Percentiles rank a stretch among this genome's conserved stretches.
phyloP scores from a whole-genome alignment of 2,888 invertebrate genomes.

The Erebia ligea region DNA sequence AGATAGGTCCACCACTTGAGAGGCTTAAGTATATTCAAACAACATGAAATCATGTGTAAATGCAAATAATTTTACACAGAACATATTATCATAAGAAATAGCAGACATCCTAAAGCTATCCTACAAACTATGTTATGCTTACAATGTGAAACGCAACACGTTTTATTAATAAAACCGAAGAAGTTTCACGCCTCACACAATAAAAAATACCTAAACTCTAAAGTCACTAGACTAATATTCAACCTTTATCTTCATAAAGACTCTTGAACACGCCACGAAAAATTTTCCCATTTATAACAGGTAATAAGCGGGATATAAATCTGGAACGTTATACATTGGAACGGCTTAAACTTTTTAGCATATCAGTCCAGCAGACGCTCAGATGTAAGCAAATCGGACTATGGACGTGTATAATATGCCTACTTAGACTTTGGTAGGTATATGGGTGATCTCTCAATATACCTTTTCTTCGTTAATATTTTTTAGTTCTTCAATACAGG shows the following conservation, averaged over 20 bases:
- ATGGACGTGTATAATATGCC: not conserved
- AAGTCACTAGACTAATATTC: conserved; percentile 2
- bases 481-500: too few species aligned
- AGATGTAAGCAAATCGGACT: conserved; percentile 6
- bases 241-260: conserved; percentile 25
- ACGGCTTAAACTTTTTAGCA: conserved; percentile 33
- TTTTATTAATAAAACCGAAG: not conserved
- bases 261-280: conserved; percentile 18
- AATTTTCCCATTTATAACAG: conserved; percentile 36
- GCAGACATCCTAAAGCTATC: too few species aligned
- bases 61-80: too few species aligned
- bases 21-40: too few species aligned
- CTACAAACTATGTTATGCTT: too few species aligned
- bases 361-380: not conserved
- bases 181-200: not conserved
- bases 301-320: conserved; percentile 34
- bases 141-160: not conserved
- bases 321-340: conserved; percentile 30
- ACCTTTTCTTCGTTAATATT: too few species aligned
- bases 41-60: too few species aligned
- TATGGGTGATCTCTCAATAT: not conserved
- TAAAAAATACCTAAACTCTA: not conserved
- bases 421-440: not conserved
- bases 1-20: too few species aligned
- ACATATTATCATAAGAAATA: too few species aligned